These are phyloP conservation scores for Chaunax sp. DNA, from an alignment of 2,797 vertebrate genomes.

Conservation along the genomic window DNA sequence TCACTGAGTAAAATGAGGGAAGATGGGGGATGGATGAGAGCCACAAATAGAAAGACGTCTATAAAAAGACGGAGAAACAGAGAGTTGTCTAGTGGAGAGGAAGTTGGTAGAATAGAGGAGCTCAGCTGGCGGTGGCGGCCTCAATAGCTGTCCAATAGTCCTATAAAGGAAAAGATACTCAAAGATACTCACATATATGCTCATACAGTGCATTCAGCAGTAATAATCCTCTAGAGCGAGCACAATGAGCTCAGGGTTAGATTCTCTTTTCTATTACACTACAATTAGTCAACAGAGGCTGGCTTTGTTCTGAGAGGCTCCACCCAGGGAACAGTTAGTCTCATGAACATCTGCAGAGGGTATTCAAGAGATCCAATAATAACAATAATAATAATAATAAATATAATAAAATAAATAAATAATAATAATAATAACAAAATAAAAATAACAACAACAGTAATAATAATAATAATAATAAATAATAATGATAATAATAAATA, in stretches of 20 bases:
- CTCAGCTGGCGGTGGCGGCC: slow-evolving; percentile 58
- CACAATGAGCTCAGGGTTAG: slow-evolving; percentile 65
- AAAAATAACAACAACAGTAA: too few relatives aligned
- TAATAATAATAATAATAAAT: too few relatives aligned
- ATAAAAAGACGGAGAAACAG: slow-evolving; percentile 1
- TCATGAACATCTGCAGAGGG: too few relatives aligned
- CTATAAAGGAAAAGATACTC: slow-evolving; percentile 52
- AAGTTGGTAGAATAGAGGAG: slow-evolving; percentile 40
- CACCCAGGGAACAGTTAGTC: too few relatives aligned
- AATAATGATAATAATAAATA: too few relatives aligned
- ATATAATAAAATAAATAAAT: too few relatives aligned
- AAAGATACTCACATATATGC: slow-evolving; percentile 7
- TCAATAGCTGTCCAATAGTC: slow-evolving; percentile 61
- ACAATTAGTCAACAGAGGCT: slow-evolving; percentile 62
- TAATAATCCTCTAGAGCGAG: slow-evolving; percentile 58
- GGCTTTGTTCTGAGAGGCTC: slow-evolving; percentile 57
- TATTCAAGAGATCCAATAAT: too few relatives aligned
- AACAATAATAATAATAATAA: too few relatives aligned
- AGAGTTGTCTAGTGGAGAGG: background rate
- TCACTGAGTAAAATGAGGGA: background rate
- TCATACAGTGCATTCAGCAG: slow-evolving; percentile 35
- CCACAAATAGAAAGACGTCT: background rate
- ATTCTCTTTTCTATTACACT: slow-evolving; percentile 74
- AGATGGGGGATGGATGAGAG: background rate
- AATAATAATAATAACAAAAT: too few relatives aligned